These are phyloP conservation scores for Incurvaria masculella DNA, from an alignment of 2,888 invertebrate genomes.

Conservation along the genomic window DNA sequence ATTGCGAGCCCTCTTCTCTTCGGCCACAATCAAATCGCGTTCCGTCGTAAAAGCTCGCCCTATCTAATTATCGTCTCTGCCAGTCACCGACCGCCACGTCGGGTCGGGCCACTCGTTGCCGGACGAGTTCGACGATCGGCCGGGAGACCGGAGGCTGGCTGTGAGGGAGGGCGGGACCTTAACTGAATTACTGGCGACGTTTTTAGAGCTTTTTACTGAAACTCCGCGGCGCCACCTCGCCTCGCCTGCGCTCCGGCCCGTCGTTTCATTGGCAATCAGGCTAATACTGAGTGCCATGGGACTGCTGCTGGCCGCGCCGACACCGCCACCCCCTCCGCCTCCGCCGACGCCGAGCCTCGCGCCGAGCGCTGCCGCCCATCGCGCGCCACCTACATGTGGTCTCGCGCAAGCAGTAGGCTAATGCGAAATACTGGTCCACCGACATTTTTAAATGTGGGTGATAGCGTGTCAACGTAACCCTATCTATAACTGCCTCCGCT, in stretches of 20 bases:
- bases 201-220: constrained; percentile 48
- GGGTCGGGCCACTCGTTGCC: constrained; percentile 1
- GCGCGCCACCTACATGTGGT: no score
- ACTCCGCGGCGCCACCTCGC: no score
- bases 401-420: no score
- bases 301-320: constrained; percentile 7
- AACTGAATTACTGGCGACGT: constrained; percentile 44
- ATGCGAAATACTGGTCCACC: no score
- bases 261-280: constrained; percentile 39
- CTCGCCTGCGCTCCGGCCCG: constrained; percentile 22
- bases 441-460: no score
- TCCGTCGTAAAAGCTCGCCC: constrained; percentile 51
- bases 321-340: no score
- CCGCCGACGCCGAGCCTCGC: no score
- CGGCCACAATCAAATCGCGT: no score
- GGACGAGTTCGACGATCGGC: not conserved
- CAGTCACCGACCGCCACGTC: constrained; percentile 25
- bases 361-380: no score
- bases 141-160: not conserved
- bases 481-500: no score
- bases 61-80: constrained; percentile 52
- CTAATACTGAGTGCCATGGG: constrained; percentile 36
- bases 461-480: no score
- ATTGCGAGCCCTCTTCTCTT: no score
- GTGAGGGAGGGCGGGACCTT: constrained; percentile 17